Conservation (phyloP, 2,888 invertebrate genomes). For the Rhagonycha lutea region DNA sequence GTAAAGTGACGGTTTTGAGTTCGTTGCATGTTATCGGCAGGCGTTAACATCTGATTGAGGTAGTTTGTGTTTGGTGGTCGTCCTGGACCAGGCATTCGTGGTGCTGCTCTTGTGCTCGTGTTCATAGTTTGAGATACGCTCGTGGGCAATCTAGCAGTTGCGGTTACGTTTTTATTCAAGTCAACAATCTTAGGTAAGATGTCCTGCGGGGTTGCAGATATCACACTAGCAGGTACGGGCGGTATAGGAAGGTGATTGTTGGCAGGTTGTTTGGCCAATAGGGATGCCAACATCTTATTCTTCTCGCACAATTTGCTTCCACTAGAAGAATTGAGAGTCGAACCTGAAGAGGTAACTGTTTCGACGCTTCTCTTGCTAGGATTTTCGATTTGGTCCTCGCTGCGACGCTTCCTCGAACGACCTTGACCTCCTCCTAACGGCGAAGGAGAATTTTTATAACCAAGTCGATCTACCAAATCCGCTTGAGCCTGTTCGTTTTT, state of each 20-base stretch:
- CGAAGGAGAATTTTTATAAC: conserved; percentile 62
- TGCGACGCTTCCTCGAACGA: conserved; percentile 63
- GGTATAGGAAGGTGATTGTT: conserved; percentile 64
- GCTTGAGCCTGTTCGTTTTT: conserved; percentile 53
- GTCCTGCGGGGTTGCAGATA: conserved; percentile 74
- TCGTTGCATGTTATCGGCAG: conserved; percentile 47
- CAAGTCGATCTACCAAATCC: conserved; percentile 61
- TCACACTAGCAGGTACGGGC: conserved; percentile 66
- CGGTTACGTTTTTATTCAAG: conserved; percentile 41
- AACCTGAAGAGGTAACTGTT: conserved; percentile 52
- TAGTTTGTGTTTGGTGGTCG: conserved; percentile 49
- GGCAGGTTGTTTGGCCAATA: conserved; percentile 76
- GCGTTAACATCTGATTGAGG: conserved; percentile 51
- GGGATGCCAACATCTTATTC: conserved; percentile 83
- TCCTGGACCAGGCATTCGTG: conserved; percentile 44
- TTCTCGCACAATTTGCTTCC: conserved; percentile 77
- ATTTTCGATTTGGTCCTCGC: conserved; percentile 64
- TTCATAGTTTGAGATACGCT: conserved; percentile 30
- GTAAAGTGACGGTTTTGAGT: conserved; percentile 37
- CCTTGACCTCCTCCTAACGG: conserved; percentile 58
- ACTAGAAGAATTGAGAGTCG: conserved; percentile 32
- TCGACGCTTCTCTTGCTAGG: conserved; percentile 57
- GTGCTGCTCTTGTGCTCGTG: conserved; percentile 24
- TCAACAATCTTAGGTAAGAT: conserved; percentile 60
- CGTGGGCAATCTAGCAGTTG: conserved; percentile 36